Conservation (phyloP, 2,797 vertebrate species). For the Silurus aristotelis region DNA sequence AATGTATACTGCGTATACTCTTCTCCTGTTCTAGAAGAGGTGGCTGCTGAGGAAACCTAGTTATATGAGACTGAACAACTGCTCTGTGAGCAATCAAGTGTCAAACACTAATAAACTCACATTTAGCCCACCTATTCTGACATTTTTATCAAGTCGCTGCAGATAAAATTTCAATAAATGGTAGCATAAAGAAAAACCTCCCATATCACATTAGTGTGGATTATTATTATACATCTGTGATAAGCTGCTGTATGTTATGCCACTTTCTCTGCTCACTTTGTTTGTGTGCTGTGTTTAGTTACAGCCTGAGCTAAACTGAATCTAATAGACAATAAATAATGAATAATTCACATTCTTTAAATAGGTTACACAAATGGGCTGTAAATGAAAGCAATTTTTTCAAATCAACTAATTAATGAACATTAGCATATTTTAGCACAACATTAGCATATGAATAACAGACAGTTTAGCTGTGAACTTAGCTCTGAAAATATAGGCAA, state of each 20-base stretch:
- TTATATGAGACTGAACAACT: conserved; percentile 2
- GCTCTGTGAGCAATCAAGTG: neutral
- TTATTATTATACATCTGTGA: neutral
- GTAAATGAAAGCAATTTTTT: neutral
- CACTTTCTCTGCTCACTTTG: neutral
- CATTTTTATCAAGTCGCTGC: neutral
- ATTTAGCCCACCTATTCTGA: neutral
- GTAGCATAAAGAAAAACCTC: neutral
- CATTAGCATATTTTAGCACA: neutral
- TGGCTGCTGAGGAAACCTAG: neutral
- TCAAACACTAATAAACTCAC: neutral
- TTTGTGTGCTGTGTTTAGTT: neutral
- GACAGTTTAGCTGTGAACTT: neutral
- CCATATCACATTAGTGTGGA: neutral
- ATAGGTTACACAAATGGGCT: neutral
- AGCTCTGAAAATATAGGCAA: neutral
- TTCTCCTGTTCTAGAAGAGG: neutral
- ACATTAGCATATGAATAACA: neutral
- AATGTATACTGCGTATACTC: too few species aligned
- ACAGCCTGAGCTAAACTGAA: neutral
- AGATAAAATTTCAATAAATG: neutral
- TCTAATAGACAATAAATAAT: neutral
- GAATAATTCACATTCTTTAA: neutral
- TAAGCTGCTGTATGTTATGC: neutral
- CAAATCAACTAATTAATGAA: neutral